Evolutionary conservation across 2,113 vertebrate genomes (phyloP).

Genomic region (Nyctereutes procyonoides): DNA sequence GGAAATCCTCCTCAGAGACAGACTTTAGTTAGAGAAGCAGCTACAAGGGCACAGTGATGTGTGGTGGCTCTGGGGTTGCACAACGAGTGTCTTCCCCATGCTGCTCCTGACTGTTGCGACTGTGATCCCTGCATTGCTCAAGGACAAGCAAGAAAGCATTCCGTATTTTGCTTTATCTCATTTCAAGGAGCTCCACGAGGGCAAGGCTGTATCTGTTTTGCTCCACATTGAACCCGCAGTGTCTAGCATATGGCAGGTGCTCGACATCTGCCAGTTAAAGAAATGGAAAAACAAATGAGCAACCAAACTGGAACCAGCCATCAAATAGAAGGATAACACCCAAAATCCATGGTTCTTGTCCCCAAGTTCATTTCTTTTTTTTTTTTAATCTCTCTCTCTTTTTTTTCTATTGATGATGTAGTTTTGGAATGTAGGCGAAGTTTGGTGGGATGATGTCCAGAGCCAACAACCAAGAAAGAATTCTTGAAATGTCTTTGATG

Average conservation of each 20-base stretch:
- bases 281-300: not conserved
- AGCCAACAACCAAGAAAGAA: too few species aligned
- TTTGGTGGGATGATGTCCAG: too few species aligned
- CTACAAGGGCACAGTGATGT: rapidly evolving
- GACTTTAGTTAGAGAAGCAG: not conserved
- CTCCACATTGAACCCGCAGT: not conserved
- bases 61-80: not conserved
- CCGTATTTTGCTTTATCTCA: not conserved
- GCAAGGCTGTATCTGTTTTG: not conserved
- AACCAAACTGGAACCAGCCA: not conserved
- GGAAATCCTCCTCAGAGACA: not conserved
- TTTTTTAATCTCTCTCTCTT: not conserved
- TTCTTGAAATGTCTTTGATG: too few species aligned
- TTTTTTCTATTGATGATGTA: not conserved
- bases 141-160: not conserved
- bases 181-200: not conserved
- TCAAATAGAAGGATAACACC: not conserved
- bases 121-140: not conserved
- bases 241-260: not conserved
- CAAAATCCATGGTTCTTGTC: not conserved
- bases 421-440: too few species aligned
- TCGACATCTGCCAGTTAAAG: not conserved
- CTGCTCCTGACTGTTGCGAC: not conserved
- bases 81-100: not conserved
- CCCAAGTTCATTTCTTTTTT: not conserved